These are phyloP conservation scores for Drosophila nannoptera DNA, from an alignment of 1,140 invertebrate genomes.

Conservation along the genomic window DNA sequence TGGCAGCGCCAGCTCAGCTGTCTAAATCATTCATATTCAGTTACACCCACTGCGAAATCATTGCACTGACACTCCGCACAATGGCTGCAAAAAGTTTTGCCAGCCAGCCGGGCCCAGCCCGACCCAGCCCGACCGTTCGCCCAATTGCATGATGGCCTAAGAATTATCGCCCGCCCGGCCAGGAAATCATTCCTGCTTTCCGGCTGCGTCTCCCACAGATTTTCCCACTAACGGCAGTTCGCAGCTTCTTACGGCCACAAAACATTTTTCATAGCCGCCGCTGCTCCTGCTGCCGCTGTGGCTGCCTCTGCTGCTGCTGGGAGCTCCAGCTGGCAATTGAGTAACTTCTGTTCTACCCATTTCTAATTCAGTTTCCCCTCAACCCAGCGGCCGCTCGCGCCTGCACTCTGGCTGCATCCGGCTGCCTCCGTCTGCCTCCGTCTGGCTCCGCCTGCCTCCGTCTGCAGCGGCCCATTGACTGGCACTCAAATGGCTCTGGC, in stretches of 20 bases:
- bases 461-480: conserved; percentile 26
- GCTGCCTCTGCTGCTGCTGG: conserved; percentile 27
- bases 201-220: conserved; percentile 41
- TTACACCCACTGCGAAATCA: conserved; percentile 31
- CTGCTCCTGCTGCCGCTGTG: neutral
- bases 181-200: conserved; percentile 71
- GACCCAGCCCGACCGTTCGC: conserved; percentile 7
- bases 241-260: conserved; percentile 45
- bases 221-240: conserved; percentile 24
- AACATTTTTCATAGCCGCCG: conserved; percentile 53
- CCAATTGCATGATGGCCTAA: conserved; percentile 44
- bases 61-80: conserved; percentile 48
- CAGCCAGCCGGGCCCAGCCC: neutral
- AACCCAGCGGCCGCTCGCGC: neutral
- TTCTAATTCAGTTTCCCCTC: conserved; percentile 69
- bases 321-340: conserved; percentile 45
- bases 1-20: conserved; percentile 25
- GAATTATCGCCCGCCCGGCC: conserved; percentile 62
- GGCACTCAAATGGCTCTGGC: conserved; percentile 26
- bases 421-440: conserved; percentile 22
- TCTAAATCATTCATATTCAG: conserved; percentile 61
- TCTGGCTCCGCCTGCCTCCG: conserved; percentile 17
- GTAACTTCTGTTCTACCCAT: conserved; percentile 76
- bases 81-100: conserved; percentile 65
- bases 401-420: conserved; percentile 22